These are phyloP conservation scores for Hypomecis punctinalis DNA, from an alignment of 2,888 invertebrate species.

Conservation along the genomic window DNA sequence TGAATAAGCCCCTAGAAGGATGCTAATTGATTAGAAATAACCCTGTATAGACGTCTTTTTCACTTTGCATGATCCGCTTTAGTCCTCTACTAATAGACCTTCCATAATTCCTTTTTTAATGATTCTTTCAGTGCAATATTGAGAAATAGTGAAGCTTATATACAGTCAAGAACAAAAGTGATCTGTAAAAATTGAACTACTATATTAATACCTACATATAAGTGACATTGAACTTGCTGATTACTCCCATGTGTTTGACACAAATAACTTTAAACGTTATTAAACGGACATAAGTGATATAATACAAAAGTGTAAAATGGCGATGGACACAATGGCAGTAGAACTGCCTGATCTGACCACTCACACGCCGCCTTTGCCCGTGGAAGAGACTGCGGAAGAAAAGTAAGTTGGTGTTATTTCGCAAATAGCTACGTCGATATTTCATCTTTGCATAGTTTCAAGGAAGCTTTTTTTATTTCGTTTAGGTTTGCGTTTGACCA, in stretches of 20 bases:
- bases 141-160: background rate
- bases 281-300: slow-evolving; percentile 32
- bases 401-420: slow-evolving; percentile 67
- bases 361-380: slow-evolving; percentile 64
- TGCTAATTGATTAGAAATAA: too few species aligned
- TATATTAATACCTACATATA: background rate
- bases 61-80: too few species aligned
- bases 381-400: slow-evolving; percentile 79
- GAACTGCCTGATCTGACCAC: slow-evolving; percentile 78
- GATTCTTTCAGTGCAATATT: background rate
- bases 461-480: too few species aligned
- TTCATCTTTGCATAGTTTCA: background rate
- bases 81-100: too few species aligned
- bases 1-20: too few species aligned
- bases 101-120: too few species aligned
- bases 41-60: too few species aligned
- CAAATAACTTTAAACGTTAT: slow-evolving; percentile 2
- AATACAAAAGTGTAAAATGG: slow-evolving; percentile 61
- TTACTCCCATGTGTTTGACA: slow-evolving; percentile 35
- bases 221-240: background rate
- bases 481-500: too few species aligned
- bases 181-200: background rate
- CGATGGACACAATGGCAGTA: slow-evolving; percentile 82
- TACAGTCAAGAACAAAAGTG: background rate
- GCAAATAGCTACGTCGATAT: background rate